Conservation (phyloP, 1,140 invertebrate genomes). For the Schlechtendalia chinensis region DNA sequence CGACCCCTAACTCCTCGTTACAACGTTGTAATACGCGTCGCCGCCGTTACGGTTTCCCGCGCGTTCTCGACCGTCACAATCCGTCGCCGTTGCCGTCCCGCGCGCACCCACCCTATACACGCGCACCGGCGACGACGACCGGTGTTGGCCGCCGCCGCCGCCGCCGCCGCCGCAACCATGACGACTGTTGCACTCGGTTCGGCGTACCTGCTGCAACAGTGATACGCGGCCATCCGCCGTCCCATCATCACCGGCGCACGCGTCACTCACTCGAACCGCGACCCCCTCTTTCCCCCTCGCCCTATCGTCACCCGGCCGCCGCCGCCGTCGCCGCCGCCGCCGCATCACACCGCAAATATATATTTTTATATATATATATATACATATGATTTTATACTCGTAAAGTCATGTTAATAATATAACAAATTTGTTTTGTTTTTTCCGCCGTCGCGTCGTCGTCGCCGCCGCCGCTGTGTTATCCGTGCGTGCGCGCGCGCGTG, state of each 20-base stretch:
- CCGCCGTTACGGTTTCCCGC: not conserved
- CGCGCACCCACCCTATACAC: not conserved
- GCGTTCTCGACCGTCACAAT: slow-evolving; percentile 11
- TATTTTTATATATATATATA: no score
- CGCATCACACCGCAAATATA: no score
- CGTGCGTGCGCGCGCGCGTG: slow-evolving; percentile 23
- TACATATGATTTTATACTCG: no score
- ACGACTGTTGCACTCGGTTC: slow-evolving; percentile 30
- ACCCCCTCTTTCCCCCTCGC: not conserved
- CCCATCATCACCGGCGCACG: not conserved
- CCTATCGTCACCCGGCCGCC: not conserved
- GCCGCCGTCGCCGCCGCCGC: not conserved
- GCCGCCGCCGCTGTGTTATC: not conserved
- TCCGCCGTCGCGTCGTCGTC: no score
- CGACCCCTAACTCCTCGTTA: no score
- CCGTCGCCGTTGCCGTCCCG: not conserved
- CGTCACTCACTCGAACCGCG: no score
- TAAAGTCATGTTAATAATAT: no score
- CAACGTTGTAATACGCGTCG: no score
- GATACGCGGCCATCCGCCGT: not conserved
- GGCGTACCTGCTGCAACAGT: not conserved
- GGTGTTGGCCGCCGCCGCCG: not conserved
- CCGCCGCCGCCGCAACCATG: slow-evolving; percentile 32
- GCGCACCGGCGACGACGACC: no score
- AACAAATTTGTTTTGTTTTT: no score